phyloP scores from a whole-genome alignment of 2,797 vertebrate species.

The Pipistrellus kuhlii region DNA sequence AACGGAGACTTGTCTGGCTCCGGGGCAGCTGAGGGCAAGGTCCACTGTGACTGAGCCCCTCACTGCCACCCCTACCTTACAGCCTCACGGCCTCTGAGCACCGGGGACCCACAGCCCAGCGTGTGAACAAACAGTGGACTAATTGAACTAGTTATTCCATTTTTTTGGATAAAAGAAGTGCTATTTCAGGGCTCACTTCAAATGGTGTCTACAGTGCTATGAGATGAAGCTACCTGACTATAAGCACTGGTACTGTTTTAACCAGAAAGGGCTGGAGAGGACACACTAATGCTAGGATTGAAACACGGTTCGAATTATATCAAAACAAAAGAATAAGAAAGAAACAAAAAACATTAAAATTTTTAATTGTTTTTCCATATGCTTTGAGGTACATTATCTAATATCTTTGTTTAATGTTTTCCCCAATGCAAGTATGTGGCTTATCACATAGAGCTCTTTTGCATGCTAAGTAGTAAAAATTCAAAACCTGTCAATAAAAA shows the following conservation, averaged over 20 bases:
- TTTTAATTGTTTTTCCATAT: background rate
- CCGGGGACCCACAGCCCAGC: background rate
- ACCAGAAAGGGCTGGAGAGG: background rate
- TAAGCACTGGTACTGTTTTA: background rate
- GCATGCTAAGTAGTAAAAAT: slow-evolving; percentile 57
- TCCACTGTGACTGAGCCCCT: slow-evolving; percentile 74
- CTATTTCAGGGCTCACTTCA: background rate
- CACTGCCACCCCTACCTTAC: background rate
- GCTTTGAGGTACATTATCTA: background rate
- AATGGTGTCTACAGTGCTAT: background rate
- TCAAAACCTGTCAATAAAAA: slow-evolving; percentile 28
- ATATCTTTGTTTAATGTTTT: background rate
- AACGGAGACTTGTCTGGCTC: slow-evolving; percentile 61
- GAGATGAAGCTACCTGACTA: background rate
- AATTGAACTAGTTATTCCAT: background rate
- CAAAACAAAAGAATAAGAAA: background rate
- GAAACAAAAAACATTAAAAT: background rate
- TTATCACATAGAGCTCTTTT: slow-evolving; percentile 38
- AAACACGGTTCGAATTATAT: background rate
- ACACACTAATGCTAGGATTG: background rate
- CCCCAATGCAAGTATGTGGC: background rate
- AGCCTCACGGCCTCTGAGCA: background rate
- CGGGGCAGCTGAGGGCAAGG: slow-evolving; percentile 57
- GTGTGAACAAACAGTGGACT: background rate
- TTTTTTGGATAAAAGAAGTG: background rate